A percentile compares a stretch with the other conserved stretches of the same genome.
Evolutionary conservation across 2,113 vertebrate species (phyloP).

Genomic region (Boleophthalmus pectinirostris): DNA sequence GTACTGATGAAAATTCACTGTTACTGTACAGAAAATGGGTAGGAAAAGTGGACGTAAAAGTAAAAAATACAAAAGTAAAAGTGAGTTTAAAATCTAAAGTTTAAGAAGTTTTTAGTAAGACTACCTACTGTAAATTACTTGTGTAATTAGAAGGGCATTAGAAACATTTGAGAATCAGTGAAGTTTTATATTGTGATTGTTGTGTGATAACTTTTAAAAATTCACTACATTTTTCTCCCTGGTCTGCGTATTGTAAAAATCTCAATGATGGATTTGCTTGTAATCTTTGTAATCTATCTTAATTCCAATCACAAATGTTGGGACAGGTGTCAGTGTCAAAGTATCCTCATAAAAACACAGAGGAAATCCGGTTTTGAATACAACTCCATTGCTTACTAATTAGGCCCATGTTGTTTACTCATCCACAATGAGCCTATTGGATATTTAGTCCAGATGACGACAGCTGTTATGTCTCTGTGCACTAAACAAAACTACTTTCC

Average conservation of each 20-base stretch:
- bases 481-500: constrained; percentile 35
- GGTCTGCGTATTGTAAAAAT: background rate
- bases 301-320: constrained; percentile 1
- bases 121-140: too few relatives aligned
- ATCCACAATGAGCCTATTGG: background rate
- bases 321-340: background rate
- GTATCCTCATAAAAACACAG: background rate
- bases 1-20: background rate
- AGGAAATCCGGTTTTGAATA: background rate
- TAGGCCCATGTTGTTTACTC: constrained; percentile 22
- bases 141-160: too few relatives aligned
- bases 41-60: background rate
- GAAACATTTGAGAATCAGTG: too few relatives aligned
- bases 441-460: constrained; percentile 12
- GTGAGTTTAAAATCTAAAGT: background rate
- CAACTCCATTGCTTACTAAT: background rate
- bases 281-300: background rate
- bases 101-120: too few relatives aligned
- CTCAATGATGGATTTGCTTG: background rate
- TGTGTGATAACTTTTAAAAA: too few relatives aligned
- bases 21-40: background rate
- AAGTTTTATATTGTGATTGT: too few relatives aligned
- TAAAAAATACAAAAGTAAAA: background rate
- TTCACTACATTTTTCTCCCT: background rate
- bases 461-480: constrained; percentile 50